Conservation (phyloP, 2,797 vertebrate species). For the Rhynchonycteris naso region DNA sequence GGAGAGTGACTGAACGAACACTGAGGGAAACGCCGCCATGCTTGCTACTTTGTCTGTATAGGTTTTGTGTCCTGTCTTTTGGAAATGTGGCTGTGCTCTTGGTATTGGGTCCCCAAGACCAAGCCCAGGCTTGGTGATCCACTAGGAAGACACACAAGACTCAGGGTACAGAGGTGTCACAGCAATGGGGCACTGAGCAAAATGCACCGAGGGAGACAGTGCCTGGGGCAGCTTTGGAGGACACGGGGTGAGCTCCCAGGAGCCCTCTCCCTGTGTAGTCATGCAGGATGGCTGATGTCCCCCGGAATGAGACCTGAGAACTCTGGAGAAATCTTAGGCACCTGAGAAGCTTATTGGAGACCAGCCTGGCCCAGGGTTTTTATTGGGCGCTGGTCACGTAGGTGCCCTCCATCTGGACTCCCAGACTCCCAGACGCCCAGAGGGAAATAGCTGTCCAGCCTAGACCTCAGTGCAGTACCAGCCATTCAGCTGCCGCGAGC, state of each 20-base stretch:
- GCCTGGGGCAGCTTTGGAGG: background rate
- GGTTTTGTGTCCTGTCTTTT: background rate
- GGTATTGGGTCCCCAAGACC: background rate
- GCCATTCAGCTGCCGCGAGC: background rate
- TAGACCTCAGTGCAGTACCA: too few relatives aligned
- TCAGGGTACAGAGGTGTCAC: background rate
- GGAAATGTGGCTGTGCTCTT: background rate
- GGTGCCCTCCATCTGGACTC: background rate
- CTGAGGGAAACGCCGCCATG: background rate
- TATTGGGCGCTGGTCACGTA: background rate
- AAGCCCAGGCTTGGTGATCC: background rate
- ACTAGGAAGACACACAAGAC: background rate
- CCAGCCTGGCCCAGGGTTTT: background rate
- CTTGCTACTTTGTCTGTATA: background rate
- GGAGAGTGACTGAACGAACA: background rate
- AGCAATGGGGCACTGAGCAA: background rate
- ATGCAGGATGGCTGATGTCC: background rate
- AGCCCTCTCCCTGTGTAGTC: background rate
- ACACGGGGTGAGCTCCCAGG: background rate
- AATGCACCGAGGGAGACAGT: background rate
- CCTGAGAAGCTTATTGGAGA: background rate
- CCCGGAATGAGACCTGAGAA: background rate
- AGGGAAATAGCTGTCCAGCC: background rate
- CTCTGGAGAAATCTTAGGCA: rapidly evolving
- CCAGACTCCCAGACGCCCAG: background rate